Percentiles rank a stretch among this genome's conserved stretches.
These are phyloP conservation scores for Leiothrix lutea DNA, from an alignment of 2,113 vertebrate species.

Conservation along the genomic window DNA sequence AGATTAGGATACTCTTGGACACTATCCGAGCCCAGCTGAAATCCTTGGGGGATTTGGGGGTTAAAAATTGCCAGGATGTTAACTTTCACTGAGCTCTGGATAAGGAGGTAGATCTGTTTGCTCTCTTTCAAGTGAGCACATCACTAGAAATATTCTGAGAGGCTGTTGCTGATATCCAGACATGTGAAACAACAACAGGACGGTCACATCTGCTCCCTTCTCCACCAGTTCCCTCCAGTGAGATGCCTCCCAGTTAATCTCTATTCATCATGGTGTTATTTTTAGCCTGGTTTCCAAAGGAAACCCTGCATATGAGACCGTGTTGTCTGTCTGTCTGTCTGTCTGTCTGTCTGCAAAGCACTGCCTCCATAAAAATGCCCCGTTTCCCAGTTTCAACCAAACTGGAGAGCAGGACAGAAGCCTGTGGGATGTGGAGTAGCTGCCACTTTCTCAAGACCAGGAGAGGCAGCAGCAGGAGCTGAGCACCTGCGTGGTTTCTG, in stretches of 20 bases:
- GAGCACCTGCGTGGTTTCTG: background rate
- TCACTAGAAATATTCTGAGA: background rate
- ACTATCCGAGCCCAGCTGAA: background rate
- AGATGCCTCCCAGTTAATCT: background rate
- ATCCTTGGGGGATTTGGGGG: background rate
- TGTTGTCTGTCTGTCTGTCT: background rate
- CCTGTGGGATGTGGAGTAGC: background rate
- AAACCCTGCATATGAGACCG: rapidly evolving
- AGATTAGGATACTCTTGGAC: background rate
- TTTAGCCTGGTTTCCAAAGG: slow-evolving; percentile 36
- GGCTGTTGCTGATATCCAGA: background rate
- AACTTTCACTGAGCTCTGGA: background rate
- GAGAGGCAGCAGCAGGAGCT: background rate
- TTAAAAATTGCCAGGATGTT: slow-evolving; percentile 28
- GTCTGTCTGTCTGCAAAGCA: background rate
- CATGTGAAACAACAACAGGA: background rate
- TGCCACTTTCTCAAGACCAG: background rate
- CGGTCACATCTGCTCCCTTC: background rate
- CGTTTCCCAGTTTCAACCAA: background rate
- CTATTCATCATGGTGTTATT: background rate
- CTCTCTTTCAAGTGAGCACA: background rate
- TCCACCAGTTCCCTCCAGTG: background rate
- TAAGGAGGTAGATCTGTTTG: background rate
- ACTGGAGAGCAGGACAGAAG: background rate
- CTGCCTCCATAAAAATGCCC: background rate